phyloP scores from a whole-genome alignment of 1,140 invertebrate genomes.

The Himalopsyche phryganea region DNA sequence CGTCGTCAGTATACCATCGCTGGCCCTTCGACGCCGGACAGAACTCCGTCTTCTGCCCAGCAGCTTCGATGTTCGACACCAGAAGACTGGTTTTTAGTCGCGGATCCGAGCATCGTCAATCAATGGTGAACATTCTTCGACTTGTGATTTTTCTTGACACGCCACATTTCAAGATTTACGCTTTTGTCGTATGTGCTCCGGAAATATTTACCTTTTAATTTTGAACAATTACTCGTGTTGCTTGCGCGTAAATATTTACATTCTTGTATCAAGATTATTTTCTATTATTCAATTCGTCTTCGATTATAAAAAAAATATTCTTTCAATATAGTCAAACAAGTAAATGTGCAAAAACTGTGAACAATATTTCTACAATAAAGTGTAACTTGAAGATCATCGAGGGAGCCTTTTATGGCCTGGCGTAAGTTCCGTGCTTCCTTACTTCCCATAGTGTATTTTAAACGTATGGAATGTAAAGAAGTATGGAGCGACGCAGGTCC shows the following conservation, averaged over 20 bases:
- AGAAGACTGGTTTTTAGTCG: not conserved
- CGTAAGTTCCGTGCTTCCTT: conserved; percentile 90
- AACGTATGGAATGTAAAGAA: conserved; percentile 97
- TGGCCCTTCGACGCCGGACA: conserved; percentile 35
- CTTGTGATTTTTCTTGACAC: too few relatives aligned
- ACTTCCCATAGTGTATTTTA: conserved; percentile 84
- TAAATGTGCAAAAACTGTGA: not conserved
- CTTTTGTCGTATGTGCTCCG: too few relatives aligned
- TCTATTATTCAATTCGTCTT: too few relatives aligned
- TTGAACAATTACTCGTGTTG: too few relatives aligned
- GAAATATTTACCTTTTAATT: too few relatives aligned
- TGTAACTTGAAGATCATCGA: not conserved
- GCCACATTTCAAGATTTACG: too few relatives aligned
- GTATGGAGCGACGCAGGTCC: conserved; percentile 75
- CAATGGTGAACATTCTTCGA: too few relatives aligned
- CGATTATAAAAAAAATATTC: too few relatives aligned
- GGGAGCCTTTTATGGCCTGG: conserved; percentile 40
- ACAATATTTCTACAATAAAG: conserved; percentile 13
- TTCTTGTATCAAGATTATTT: too few relatives aligned
- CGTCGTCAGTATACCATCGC: conserved; percentile 15
- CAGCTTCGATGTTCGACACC: not conserved
- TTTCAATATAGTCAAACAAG: too few relatives aligned
- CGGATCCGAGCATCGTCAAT: too few relatives aligned
- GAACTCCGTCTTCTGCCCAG: conserved; percentile 17
- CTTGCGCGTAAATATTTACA: too few relatives aligned